These are phyloP conservation scores for Eurystomus gularis DNA, from an alignment of 2,113 vertebrate species.

Conservation along the genomic window DNA sequence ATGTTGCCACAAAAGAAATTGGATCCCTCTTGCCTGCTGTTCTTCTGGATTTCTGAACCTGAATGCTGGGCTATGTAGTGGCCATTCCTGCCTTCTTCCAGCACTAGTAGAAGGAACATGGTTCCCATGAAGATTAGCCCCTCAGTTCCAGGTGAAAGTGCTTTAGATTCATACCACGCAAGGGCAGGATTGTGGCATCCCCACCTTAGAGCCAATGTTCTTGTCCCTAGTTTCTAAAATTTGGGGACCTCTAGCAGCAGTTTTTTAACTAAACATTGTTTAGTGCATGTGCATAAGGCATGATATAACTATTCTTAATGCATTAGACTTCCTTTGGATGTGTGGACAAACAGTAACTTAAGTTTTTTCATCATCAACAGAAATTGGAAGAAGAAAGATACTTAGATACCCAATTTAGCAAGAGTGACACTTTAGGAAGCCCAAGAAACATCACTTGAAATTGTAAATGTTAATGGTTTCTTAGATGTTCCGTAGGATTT, in stretches of 20 bases:
- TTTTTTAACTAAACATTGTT: not conserved
- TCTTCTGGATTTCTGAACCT: not conserved
- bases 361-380: not conserved
- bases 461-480: not conserved
- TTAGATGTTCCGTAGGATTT: not conserved
- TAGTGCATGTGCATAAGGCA: not conserved
- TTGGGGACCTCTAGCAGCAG: not conserved
- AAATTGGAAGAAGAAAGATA: not conserved
- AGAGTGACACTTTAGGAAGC: not conserved
- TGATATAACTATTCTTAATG: not conserved
- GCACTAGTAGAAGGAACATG: accelerated
- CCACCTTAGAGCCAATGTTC: accelerated
- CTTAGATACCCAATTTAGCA: not conserved
- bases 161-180: not conserved
- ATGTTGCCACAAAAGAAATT: not conserved
- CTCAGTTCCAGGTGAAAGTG: not conserved
- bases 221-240: not conserved
- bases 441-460: not conserved
- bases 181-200: not conserved
- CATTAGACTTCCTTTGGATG: not conserved
- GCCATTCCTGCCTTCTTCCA: not conserved
- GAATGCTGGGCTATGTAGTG: not conserved
- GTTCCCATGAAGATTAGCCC: not conserved
- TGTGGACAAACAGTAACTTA: not conserved
- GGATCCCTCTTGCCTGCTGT: not conserved